Conservation (phyloP, 2,888 invertebrate species). For the Tetheella fluctuosa region DNA sequence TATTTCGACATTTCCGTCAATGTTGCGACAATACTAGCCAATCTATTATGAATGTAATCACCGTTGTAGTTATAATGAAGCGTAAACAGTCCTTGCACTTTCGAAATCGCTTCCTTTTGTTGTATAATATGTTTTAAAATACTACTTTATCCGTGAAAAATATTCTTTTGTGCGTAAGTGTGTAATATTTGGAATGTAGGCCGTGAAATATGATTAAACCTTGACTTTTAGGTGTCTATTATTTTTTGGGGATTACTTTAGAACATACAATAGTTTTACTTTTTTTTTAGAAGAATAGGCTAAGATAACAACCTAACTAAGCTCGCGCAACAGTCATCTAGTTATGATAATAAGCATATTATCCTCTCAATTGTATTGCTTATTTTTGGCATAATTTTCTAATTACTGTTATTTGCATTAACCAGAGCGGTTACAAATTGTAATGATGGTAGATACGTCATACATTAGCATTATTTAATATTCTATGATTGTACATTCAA, state of each 20-base stretch:
- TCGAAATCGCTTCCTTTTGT: slow-evolving; percentile 18
- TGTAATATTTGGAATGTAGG: not conserved
- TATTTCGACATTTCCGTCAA: slow-evolving; percentile 27
- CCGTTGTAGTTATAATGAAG: slow-evolving; percentile 14
- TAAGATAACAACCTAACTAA: too few species aligned
- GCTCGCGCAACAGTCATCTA: too few species aligned
- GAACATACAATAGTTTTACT: too few species aligned
- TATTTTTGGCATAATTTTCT: too few species aligned
- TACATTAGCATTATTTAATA: too few species aligned
- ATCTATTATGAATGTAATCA: slow-evolving; percentile 16
- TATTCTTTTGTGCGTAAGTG: not conserved
- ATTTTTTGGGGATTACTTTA: too few species aligned
- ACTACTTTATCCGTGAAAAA: not conserved
- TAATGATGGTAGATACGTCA: too few species aligned
- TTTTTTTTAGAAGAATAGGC: not conserved
- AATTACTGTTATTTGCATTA: too few species aligned
- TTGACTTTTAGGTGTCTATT: not conserved
- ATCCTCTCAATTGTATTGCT: too few species aligned
- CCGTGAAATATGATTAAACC: not conserved
- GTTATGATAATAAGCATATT: too few species aligned
- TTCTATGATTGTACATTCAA: too few species aligned
- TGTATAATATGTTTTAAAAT: not conserved
- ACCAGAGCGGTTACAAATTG: too few species aligned
- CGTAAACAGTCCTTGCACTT: slow-evolving; percentile 16
- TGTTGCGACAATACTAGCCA: slow-evolving; percentile 25